Conservation (phyloP, 2,797 vertebrate species). For the Sylvia borin region DNA sequence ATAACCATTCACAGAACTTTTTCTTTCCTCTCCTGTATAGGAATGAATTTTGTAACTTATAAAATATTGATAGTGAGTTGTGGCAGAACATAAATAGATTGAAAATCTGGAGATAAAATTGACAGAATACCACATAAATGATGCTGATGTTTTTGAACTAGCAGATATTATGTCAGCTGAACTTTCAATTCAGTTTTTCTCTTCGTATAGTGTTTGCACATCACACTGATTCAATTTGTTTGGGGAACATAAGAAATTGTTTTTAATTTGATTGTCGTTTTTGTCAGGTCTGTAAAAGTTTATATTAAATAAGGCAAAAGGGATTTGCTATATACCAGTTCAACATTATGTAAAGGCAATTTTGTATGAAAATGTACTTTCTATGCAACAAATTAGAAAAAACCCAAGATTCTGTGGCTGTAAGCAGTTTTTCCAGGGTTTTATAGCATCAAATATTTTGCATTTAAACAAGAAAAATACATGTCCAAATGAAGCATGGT, state of each 20-base stretch:
- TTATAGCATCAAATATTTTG: neutral
- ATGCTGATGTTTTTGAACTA: neutral
- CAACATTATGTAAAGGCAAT: neutral
- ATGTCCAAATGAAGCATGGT: neutral
- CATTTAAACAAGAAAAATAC: constrained; percentile 4
- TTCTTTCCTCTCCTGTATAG: neutral
- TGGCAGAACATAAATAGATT: neutral
- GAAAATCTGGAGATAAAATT: neutral
- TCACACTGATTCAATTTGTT: neutral
- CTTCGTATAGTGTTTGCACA: neutral
- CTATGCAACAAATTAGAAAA: neutral
- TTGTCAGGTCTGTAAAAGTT: constrained; percentile 19
- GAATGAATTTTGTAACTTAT: neutral
- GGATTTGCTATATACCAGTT: neutral
- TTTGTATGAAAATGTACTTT: constrained; percentile 15
- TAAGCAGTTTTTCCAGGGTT: neutral
- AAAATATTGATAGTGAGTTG: neutral
- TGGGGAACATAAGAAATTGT: neutral
- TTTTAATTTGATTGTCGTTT: constrained; percentile 44
- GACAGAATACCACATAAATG: neutral
- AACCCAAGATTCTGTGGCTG: neutral
- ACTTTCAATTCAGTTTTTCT: neutral
- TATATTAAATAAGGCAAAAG: constrained; percentile 37
- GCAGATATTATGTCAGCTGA: neutral
- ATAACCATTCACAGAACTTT: neutral